A percentile compares a stretch with the other conserved stretches of the same genome.
Conservation (phyloP, 2,888 invertebrate species). For the Pachliopta kotzebuea region DNA sequence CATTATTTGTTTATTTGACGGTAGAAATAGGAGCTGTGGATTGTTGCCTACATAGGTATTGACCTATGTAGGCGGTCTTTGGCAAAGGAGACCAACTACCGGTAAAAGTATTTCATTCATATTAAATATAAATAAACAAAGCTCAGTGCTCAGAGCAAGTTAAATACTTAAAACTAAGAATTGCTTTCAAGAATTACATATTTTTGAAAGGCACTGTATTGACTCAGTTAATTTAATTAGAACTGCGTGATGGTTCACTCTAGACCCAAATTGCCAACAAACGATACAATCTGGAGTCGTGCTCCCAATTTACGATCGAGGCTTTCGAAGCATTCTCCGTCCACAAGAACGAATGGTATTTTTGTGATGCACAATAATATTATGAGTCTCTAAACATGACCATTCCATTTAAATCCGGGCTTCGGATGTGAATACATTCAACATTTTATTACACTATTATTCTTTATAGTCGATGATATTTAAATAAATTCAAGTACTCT, state of each 20-base stretch:
- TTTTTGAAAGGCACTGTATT: background rate
- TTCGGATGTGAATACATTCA: conserved; percentile 57
- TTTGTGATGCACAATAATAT: conserved; percentile 63
- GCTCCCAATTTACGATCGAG: conserved; percentile 65
- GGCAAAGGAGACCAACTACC: too few species aligned
- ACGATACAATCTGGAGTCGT: conserved; percentile 65
- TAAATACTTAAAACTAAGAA: too few species aligned
- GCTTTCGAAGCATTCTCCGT: conserved; percentile 59
- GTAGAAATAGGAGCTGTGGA: too few species aligned
- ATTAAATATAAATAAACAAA: too few species aligned
- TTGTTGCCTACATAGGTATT: too few species aligned
- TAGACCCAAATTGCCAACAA: conserved; percentile 59
- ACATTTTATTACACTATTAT: conserved; percentile 63
- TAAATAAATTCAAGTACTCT: conserved; percentile 33
- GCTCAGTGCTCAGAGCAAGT: too few species aligned
- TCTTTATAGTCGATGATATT: conserved; percentile 48
- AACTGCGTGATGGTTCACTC: conserved; percentile 34
- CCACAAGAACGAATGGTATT: conserved; percentile 59
- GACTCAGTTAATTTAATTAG: conserved; percentile 10
- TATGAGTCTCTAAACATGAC: conserved; percentile 69
- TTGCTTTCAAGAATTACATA: background rate
- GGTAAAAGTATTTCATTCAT: too few species aligned
- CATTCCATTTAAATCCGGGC: conserved; percentile 65
- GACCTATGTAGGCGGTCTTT: too few species aligned
- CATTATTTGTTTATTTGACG: too few species aligned